Conservation (phyloP, 35 echinoderm and acorn worm genomes). For the Lytechinus variegatus region DNA sequence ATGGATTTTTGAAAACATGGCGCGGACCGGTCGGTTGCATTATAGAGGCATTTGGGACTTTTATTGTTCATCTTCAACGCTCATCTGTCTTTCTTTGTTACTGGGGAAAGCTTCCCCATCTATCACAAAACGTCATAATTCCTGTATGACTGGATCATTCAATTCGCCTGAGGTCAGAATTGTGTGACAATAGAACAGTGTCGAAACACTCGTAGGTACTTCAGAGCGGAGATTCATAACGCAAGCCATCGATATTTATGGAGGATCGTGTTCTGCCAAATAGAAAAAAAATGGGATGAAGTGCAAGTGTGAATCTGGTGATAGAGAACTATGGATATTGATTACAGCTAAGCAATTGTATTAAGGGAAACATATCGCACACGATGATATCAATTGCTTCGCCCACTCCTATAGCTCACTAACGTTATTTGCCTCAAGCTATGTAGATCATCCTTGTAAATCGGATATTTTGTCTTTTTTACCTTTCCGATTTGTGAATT, state of each 20-base stretch:
- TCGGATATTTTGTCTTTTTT: not conserved
- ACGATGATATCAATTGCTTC: not conserved
- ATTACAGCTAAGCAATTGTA: not conserved
- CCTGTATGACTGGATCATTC: not conserved
- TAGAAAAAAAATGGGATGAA: not conserved
- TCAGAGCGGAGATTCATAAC: not conserved
- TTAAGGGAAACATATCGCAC: not conserved
- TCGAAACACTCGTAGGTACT: not conserved
- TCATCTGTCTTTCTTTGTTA: not conserved
- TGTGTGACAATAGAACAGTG: not conserved
- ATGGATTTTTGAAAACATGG: not conserved
- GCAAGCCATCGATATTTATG: not conserved
- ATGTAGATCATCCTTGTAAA: too few relatives aligned
- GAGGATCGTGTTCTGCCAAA: not conserved
- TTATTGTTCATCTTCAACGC: not conserved
- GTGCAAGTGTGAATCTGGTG: not conserved
- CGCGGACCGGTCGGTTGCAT: not conserved
- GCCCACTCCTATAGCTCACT: not conserved
- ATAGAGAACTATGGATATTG: not conserved
- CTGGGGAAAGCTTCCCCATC: not conserved
- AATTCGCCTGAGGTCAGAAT: not conserved
- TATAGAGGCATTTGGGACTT: not conserved
- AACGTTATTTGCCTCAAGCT: not conserved
- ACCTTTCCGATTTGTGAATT: not conserved
- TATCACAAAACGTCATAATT: conserved; percentile 6